Conservation (phyloP, 2,888 invertebrate genomes). For the Clunio marinus region DNA sequence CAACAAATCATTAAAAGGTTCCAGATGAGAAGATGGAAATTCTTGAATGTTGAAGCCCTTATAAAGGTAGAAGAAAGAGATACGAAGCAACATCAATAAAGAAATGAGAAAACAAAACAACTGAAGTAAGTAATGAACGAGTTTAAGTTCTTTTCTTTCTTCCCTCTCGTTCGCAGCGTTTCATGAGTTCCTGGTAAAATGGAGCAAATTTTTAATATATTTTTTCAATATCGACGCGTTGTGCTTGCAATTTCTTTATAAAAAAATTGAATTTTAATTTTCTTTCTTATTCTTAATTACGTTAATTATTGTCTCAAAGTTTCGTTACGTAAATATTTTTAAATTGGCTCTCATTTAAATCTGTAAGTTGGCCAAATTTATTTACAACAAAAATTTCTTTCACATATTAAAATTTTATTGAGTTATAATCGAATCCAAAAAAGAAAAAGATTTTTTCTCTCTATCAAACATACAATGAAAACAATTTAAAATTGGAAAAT, state of each 20-base stretch:
- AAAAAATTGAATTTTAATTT: too few species aligned
- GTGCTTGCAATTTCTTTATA: too few species aligned
- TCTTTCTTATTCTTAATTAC: background rate
- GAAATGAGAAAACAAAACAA: background rate
- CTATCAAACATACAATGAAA: too few species aligned
- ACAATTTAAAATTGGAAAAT: background rate
- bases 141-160: constrained; percentile 35
- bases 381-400: too few species aligned
- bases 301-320: background rate
- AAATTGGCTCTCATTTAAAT: too few species aligned
- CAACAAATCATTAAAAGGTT: background rate
- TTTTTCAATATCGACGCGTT: background rate
- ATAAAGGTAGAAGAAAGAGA: background rate
- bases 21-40: constrained; percentile 8
- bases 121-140: constrained; percentile 9
- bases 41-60: background rate
- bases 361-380: too few species aligned
- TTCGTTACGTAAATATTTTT: too few species aligned
- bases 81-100: background rate
- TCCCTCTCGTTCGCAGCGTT: too few species aligned
- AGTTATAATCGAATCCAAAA: too few species aligned
- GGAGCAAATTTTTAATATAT: constrained; percentile 38
- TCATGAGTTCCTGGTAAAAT: constrained; percentile 31
- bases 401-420: too few species aligned
- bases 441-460: too few species aligned